A percentile compares a stretch with the other conserved stretches of the same genome.
Conservation (phyloP, 2,113 vertebrate species). For the Eulacestoma nigropectus region DNA sequence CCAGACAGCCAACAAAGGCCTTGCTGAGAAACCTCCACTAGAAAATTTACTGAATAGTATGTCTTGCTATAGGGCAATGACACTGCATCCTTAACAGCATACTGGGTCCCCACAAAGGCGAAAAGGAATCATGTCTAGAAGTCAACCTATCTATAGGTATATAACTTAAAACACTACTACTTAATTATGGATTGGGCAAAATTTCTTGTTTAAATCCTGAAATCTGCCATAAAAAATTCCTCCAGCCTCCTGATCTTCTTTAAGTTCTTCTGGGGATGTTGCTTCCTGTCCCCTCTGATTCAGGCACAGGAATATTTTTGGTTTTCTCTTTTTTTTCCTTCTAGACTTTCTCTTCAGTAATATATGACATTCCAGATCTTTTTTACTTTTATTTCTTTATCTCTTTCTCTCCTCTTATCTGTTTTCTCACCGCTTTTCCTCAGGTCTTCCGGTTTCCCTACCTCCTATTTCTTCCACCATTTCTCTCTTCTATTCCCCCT, state of each 20-base stretch:
- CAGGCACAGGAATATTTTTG: not conserved
- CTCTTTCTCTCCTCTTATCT: not conserved
- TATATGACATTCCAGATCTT: not conserved
- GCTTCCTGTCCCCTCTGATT: not conserved
- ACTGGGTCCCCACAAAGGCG: not conserved
- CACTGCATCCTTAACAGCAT: not conserved
- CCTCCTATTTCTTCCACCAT: not conserved
- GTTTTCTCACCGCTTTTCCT: not conserved
- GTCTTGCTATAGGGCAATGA: not conserved
- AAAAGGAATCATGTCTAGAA: not conserved
- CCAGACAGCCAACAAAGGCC: not conserved
- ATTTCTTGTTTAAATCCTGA: not conserved
- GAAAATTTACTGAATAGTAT: not conserved
- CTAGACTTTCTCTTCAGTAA: not conserved
- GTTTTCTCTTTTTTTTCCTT: not conserved
- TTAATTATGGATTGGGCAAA: not conserved
- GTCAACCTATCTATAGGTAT: not conserved
- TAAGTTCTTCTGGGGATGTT: not conserved
- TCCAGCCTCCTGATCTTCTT: not conserved
- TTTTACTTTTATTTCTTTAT: not conserved
- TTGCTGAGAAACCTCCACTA: not conserved
- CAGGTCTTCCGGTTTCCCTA: not conserved
- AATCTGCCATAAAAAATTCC: not conserved
- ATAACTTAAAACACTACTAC: not conserved
- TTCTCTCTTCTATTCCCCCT: not conserved